Evolutionary conservation across 2,113 vertebrate genomes (phyloP).

Genomic region (Apistogramma diplotaenia): DNA sequence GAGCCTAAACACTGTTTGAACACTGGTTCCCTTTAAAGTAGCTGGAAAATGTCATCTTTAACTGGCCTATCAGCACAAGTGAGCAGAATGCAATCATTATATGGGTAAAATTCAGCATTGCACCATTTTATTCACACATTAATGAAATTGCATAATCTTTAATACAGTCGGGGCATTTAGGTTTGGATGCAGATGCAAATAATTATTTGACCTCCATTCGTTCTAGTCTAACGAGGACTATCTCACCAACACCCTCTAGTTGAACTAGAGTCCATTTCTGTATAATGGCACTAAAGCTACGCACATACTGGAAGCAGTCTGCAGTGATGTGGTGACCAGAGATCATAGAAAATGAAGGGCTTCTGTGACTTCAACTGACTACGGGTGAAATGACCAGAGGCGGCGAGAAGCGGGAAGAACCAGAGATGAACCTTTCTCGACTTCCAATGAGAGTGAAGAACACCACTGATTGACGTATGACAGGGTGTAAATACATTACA

Average conservation of each 20-base stretch:
- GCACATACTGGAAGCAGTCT: background rate
- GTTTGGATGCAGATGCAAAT: background rate
- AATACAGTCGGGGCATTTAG: background rate
- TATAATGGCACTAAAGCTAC: background rate
- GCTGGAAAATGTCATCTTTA: background rate
- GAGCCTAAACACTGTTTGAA: background rate
- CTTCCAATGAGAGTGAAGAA: background rate
- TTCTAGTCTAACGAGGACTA: fast-evolving
- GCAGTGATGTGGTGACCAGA: background rate
- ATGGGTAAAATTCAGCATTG: background rate
- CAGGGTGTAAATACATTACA: background rate
- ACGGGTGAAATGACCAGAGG: fast-evolving
- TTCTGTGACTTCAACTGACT: background rate
- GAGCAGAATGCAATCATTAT: background rate
- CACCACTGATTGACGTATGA: background rate
- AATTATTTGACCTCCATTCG: background rate
- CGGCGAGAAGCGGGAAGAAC: background rate
- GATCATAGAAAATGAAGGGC: background rate
- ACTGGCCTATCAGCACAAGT: fast-evolving
- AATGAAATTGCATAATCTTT: background rate
- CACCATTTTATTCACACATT: background rate
- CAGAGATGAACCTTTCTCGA: fast-evolving
- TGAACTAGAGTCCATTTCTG: background rate
- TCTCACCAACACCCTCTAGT: background rate
- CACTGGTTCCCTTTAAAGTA: fast-evolving